Evolutionary conservation across 1,140 invertebrate genomes (phyloP).

Genomic region (Ceratina calcarata): DNA sequence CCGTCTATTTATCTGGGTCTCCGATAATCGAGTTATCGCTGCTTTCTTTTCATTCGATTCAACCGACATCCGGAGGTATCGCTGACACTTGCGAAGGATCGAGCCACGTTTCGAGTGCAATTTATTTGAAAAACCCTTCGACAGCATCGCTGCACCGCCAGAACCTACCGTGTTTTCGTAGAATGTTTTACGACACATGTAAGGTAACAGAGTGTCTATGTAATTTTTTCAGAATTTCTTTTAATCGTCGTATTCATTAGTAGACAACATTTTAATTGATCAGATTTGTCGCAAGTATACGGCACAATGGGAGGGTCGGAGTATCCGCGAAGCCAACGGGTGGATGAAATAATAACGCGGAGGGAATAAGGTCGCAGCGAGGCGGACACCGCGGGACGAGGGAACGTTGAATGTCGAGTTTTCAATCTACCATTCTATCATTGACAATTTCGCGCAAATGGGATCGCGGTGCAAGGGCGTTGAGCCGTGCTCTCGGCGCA

Average conservation of each 20-base stretch:
- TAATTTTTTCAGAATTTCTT: too few species aligned
- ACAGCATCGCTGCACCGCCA: neutral
- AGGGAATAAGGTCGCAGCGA: neutral
- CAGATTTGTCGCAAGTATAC: too few species aligned
- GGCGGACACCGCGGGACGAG: constrained; percentile 19
- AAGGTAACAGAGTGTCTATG: too few species aligned
- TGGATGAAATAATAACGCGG: neutral
- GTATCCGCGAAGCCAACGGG: neutral
- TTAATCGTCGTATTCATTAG: too few species aligned
- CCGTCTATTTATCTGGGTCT: constrained; percentile 71
- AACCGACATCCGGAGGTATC: constrained; percentile 51
- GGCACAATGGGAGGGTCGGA: too few species aligned
- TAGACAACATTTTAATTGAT: too few species aligned
- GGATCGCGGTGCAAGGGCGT: constrained; percentile 67
- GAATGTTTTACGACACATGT: constrained; percentile 34
- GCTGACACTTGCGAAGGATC: constrained; percentile 55
- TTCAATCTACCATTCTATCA: constrained; percentile 79
- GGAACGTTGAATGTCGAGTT: constrained; percentile 68
- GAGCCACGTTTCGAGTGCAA: constrained; percentile 58
- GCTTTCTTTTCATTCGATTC: constrained; percentile 78
- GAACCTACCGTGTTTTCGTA: constrained; percentile 52
- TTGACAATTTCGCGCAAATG: constrained; percentile 78
- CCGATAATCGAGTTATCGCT: constrained; percentile 72
- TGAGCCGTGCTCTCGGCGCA: constrained; percentile 74
- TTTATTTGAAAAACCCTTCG: constrained; percentile 55